A percentile compares a stretch with the other conserved stretches of the same genome.
Evolutionary conservation across 1,140 invertebrate species (phyloP).

Genomic region (Druon quercuslanigerum): DNA sequence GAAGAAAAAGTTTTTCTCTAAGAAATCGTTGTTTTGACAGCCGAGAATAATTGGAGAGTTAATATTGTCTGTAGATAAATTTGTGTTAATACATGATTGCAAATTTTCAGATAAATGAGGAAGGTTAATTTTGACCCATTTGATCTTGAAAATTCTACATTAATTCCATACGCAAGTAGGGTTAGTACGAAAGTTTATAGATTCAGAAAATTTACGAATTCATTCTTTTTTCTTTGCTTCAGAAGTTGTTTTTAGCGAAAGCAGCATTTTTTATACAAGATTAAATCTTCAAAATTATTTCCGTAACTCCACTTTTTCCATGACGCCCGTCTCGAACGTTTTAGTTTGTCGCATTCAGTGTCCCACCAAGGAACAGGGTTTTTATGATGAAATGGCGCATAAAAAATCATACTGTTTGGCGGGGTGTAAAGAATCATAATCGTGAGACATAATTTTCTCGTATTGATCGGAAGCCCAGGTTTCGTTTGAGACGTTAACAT

Average conservation of each 20-base stretch:
- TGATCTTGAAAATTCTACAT: conserved; percentile 1
- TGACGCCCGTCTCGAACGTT: not conserved
- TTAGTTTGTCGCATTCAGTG: not conserved
- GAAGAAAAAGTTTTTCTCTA: not conserved
- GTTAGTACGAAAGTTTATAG: not conserved
- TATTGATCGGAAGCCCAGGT: too few species aligned
- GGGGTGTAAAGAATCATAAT: too few species aligned
- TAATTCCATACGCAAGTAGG: not conserved
- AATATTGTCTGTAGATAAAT: not conserved
- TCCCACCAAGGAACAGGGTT: too few species aligned
- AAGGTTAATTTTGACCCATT: not conserved
- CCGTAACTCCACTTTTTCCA: not conserved
- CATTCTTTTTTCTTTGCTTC: conserved; percentile 2
- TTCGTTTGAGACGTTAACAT: too few species aligned
- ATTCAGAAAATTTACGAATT: not conserved
- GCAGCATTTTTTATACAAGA: not conserved
- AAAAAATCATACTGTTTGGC: too few species aligned
- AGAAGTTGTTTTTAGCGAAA: not conserved
- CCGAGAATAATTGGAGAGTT: not conserved
- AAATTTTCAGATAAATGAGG: not conserved
- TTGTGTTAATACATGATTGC: not conserved
- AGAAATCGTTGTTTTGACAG: not conserved
- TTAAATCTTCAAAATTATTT: not conserved
- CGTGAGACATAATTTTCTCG: too few species aligned
- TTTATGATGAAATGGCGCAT: too few species aligned